Evolutionary conservation across 2,113 vertebrate species (phyloP).

Genomic region (Colossoma macropomum): DNA sequence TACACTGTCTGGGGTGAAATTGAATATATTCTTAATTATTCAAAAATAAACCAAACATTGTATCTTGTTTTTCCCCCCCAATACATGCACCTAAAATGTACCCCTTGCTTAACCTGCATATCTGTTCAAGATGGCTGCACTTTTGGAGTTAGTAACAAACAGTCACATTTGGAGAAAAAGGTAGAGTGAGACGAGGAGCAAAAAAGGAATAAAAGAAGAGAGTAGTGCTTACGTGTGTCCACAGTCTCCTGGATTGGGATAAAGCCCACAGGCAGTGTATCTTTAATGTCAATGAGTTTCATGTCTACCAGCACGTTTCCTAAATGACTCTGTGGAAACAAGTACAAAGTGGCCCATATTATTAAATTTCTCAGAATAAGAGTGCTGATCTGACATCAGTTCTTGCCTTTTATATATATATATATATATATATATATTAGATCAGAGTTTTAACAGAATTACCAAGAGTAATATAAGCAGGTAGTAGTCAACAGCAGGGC

Average conservation of each 20-base stretch:
- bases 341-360: background rate
- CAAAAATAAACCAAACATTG: too few species aligned
- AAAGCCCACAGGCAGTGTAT: constrained; percentile 96
- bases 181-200: background rate
- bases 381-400: background rate
- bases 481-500: too few species aligned
- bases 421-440: too few species aligned
- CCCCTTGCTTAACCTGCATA: background rate
- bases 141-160: background rate
- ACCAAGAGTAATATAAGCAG: too few species aligned
- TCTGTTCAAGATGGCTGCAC: background rate
- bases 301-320: constrained; percentile 97
- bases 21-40: too few species aligned
- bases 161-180: background rate
- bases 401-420: too few species aligned
- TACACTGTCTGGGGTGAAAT: too few species aligned
- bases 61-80: too few species aligned
- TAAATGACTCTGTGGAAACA: constrained; percentile 87
- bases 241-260: constrained; percentile 97
- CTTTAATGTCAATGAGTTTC: constrained; percentile 98
- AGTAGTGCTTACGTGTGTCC: constrained; percentile 89
- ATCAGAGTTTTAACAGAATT: too few species aligned
- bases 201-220: background rate
- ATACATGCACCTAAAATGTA: too few species aligned
- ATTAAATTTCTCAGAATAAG: background rate